phyloP scores from a whole-genome alignment of 1,140 invertebrate species.

The Philaenus spumarius region DNA sequence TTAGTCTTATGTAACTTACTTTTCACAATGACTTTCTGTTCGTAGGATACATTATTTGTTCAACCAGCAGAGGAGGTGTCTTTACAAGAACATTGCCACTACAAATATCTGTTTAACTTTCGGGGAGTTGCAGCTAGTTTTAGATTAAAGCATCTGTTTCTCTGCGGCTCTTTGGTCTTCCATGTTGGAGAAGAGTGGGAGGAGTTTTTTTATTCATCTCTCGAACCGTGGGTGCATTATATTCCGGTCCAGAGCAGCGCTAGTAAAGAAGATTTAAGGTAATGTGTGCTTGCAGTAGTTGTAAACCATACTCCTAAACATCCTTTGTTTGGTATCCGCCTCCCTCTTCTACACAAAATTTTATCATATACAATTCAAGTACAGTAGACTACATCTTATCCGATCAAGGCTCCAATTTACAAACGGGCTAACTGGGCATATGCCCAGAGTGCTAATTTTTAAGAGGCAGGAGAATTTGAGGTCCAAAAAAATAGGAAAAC shows the following conservation, averaged over 20 bases:
- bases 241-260: slow-evolving; percentile 75
- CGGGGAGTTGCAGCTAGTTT: slow-evolving; percentile 95
- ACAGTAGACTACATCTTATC: too few species aligned
- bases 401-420: too few species aligned
- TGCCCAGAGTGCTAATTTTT: neutral
- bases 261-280: slow-evolving; percentile 55
- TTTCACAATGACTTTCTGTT: too few species aligned
- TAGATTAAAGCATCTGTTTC: slow-evolving; percentile 91
- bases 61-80: slow-evolving; percentile 79
- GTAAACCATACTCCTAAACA: neutral
- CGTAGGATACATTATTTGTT: slow-evolving; percentile 75
- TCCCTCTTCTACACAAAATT: slow-evolving; percentile 7
- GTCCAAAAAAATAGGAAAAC: neutral
- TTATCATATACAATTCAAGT: neutral
- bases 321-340: slow-evolving; percentile 4
- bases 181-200: slow-evolving; percentile 93
- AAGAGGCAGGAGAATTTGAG: neutral
- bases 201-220: slow-evolving; percentile 89
- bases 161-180: slow-evolving; percentile 91
- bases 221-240: slow-evolving; percentile 96
- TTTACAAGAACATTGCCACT: slow-evolving; percentile 88
- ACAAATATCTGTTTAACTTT: slow-evolving; percentile 95
- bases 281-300: too few species aligned
- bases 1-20: too few species aligned
- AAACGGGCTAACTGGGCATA: too few species aligned